Evolutionary conservation across 2,797 vertebrate genomes (phyloP), one percentile per base, ranked within the genome.

Genomic region (Champsocephalus gunnari): DNA sequence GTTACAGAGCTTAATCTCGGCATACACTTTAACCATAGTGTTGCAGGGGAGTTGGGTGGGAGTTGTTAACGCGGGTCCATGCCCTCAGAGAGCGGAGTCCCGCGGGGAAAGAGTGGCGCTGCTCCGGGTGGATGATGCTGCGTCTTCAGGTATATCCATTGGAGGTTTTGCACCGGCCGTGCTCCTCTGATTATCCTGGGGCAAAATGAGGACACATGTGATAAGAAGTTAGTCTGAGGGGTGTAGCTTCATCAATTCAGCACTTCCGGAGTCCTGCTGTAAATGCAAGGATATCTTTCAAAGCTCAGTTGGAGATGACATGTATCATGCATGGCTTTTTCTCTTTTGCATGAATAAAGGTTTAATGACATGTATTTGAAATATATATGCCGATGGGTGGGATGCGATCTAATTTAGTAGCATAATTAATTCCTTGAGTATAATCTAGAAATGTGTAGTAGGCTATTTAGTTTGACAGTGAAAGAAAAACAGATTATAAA

Each of bases 111-210:
- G 74, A 6, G 76, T 3, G 54, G 43, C 47, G 76, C 73, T 66
- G 67, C 67, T 58, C 55, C 28, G 73, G 68, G 74, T 60, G 81
- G 75, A 62, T 19, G 63, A 50, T 71, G 58, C 32, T 56, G 81
- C 68, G 47, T 87, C 83, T 85, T 89, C 91, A 87, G 82, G 72
- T 89, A 81, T 16, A 89, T 93, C 92, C 94, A 92, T 92, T 78
- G 86, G 84, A 86, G 32, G 57, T 12, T 34, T 72, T 17, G 67
- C 71, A 51, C 53, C 28, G 55, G 50, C 53, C 32, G 73, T 43
- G 55, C 71, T 76, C 81, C 65, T 70, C 32, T 68, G 81, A 74
- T 87, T 80, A 85, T 88, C 89, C 92, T 92, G 80, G 12, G 38
- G 51, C 41, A 60, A 73, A 60, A 71, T 12, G 51, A 53, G 66